phyloP scores from a whole-genome alignment of 2,888 invertebrate genomes.

The Nipponacmea schrenckii region DNA sequence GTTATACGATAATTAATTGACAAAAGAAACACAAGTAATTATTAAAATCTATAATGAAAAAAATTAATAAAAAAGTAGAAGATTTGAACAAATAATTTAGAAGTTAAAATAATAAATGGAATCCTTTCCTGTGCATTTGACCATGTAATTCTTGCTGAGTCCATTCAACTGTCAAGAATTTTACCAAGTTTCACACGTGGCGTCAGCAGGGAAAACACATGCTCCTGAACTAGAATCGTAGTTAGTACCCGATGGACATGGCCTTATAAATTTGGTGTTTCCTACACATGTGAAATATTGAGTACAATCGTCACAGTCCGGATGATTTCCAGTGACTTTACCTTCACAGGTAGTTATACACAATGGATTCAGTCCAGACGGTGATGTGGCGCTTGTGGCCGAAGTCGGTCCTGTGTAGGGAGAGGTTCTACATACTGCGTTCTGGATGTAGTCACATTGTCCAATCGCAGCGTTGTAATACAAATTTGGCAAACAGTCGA shows the following conservation, averaged over 20 bases:
- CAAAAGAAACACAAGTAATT: too few species aligned
- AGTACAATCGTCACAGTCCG: background rate
- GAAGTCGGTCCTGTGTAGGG: background rate
- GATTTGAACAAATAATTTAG: too few species aligned
- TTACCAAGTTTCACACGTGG: background rate
- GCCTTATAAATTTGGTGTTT: background rate
- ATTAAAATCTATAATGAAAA: too few species aligned
- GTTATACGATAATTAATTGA: too few species aligned
- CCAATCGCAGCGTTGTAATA: background rate
- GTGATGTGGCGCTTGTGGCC: background rate
- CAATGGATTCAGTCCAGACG: background rate
- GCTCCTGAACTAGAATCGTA: background rate
- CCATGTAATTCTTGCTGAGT: too few species aligned
- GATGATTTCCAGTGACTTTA: background rate
- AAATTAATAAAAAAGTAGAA: too few species aligned
- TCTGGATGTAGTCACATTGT: background rate
- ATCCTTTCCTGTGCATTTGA: too few species aligned
- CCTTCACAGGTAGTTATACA: background rate
- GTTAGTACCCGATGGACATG: background rate
- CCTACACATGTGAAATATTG: background rate
- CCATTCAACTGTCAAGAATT: background rate
- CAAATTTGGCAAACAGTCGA: background rate
- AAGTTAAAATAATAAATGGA: too few species aligned
- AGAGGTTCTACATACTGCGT: background rate
- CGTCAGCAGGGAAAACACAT: background rate